Evolutionary conservation across 2,888 invertebrate species (phyloP).

Genomic region (Charanyca ferruginea): DNA sequence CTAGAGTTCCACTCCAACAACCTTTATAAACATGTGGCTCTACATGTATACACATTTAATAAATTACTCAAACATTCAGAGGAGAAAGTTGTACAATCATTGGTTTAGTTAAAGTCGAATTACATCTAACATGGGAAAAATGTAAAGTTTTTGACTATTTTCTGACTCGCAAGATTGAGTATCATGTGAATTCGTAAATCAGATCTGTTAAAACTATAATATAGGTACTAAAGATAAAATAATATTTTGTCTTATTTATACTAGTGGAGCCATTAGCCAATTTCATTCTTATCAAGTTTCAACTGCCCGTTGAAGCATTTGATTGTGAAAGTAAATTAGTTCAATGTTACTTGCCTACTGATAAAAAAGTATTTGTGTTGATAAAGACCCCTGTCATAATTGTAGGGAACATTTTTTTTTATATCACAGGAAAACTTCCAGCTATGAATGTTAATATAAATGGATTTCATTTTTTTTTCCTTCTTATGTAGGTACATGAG

Average conservation of each 20-base stretch:
- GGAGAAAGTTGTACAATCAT: not conserved
- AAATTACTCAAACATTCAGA: not conserved
- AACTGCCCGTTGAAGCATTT: constrained; percentile 23
- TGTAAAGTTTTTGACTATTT: not conserved
- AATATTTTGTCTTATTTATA: not conserved
- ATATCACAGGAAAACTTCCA: constrained; percentile 34
- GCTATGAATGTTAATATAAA: constrained; percentile 13
- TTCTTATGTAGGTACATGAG: not conserved
- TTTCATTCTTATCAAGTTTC: constrained; percentile 47
- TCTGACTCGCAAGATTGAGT: not conserved
- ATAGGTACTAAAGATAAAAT: no score
- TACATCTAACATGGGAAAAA: no score
- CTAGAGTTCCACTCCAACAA: not conserved
- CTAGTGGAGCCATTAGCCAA: constrained; percentile 22
- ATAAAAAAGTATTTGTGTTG: constrained; percentile 20
- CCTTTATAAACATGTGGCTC: not conserved
- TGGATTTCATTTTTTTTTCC: not conserved
- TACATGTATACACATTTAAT: not conserved
- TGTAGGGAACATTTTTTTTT: not conserved
- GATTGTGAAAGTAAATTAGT: constrained; percentile 24
- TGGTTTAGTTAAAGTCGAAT: not conserved
- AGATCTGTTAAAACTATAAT: no score
- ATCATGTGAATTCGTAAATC: no score
- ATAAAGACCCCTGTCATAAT: constrained; percentile 11
- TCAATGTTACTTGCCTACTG: constrained; percentile 26